Percentiles rank a stretch among this genome's conserved stretches.
Conservation (phyloP, 2,113 vertebrate species). For the Acrocephalus arundinaceus region DNA sequence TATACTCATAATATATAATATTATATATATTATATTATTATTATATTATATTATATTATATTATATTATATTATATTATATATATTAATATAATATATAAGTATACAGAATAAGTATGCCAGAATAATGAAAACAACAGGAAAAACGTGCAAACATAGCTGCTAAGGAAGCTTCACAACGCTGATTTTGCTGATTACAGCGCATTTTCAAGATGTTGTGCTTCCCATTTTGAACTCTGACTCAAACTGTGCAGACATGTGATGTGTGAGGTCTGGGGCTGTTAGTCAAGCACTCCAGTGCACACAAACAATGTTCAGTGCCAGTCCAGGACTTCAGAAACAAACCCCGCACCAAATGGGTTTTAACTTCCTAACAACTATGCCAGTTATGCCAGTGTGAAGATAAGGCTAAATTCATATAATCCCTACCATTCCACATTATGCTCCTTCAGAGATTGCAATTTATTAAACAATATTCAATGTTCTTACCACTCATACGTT, state of each 20-base stretch:
- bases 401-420: neutral
- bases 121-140: neutral
- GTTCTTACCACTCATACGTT: rapidly evolving
- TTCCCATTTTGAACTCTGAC: neutral
- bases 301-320: neutral
- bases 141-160: neutral
- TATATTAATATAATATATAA: neutral
- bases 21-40: too few species aligned
- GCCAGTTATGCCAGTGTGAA: neutral
- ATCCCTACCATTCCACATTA: neutral
- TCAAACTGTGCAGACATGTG: neutral
- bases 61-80: too few species aligned
- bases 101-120: neutral
- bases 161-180: neutral
- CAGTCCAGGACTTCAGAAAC: neutral
- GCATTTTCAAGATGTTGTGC: neutral
- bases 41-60: too few species aligned
- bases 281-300: neutral
- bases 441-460: neutral
- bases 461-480: neutral
- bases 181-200: neutral
- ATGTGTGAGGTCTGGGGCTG: neutral
- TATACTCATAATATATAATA: neutral
- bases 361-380: neutral
- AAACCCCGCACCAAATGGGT: neutral